A percentile compares a stretch with the other conserved stretches of the same genome.
These are phyloP conservation scores for Ligdia adustata DNA, from an alignment of 2,888 invertebrate species.

Conservation along the genomic window DNA sequence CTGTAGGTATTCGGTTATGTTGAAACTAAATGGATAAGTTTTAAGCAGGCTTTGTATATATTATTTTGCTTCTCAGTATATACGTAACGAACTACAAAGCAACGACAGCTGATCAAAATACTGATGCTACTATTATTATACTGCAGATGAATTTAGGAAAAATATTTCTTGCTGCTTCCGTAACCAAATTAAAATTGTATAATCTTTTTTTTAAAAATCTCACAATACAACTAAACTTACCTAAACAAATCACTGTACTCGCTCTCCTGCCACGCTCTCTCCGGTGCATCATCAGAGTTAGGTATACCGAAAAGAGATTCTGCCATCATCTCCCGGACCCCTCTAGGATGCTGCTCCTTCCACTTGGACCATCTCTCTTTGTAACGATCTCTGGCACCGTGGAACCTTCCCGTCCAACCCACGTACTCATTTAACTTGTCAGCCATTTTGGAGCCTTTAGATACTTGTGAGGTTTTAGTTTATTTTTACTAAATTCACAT, in stretches of 20 bases:
- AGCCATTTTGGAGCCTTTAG: slow-evolving; percentile 76
- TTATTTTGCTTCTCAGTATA: too few species aligned
- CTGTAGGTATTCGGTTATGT: too few species aligned
- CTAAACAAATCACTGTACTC: slow-evolving; percentile 70
- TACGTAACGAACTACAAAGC: too few species aligned
- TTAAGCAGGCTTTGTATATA: too few species aligned
- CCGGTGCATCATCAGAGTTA: slow-evolving; percentile 65
- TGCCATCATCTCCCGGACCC: slow-evolving; percentile 78
- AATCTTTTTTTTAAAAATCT: not conserved
- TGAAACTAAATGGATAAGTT: too few species aligned
- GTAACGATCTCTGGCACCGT: slow-evolving; percentile 86
- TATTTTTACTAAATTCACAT: not conserved
- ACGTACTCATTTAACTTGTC: slow-evolving; percentile 93
- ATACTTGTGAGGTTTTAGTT: not conserved
- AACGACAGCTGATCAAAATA: too few species aligned
- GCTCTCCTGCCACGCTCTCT: slow-evolving; percentile 66
- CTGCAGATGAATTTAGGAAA: too few species aligned
- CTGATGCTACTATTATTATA: too few species aligned
- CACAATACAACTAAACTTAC: slow-evolving; percentile 39
- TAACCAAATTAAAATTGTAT: too few species aligned
- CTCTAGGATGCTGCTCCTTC: slow-evolving; percentile 85
- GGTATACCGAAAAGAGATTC: slow-evolving; percentile 73
- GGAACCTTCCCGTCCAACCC: slow-evolving; percentile 88
- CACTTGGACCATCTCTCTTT: slow-evolving; percentile 85
- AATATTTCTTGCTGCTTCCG: too few species aligned